Evolutionary conservation across 2,113 vertebrate species (phyloP).

Genomic region (Muntiacus muntjak): DNA sequence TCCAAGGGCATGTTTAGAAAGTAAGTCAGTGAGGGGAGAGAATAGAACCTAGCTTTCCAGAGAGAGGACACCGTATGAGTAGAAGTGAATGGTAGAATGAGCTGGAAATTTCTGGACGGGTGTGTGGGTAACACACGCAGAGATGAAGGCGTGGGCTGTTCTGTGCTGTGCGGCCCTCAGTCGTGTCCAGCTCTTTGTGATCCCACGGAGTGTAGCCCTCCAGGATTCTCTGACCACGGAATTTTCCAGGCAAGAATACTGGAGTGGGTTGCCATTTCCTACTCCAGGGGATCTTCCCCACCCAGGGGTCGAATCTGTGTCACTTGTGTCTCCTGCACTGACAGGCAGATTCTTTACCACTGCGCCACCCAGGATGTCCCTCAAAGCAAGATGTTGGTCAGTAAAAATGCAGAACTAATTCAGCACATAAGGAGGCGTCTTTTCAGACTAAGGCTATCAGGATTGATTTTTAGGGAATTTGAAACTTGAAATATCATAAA

Average conservation of each 20-base stretch:
- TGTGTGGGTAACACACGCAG: not conserved
- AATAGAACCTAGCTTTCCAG: not conserved
- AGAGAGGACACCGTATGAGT: not conserved
- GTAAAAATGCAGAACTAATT: not conserved
- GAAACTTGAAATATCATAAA: not conserved
- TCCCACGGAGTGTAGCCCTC: not conserved
- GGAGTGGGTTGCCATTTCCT: not conserved
- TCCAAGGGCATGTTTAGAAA: not conserved
- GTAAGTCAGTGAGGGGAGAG: not conserved
- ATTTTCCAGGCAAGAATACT: not conserved
- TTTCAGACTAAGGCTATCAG: not conserved
- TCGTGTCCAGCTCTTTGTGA: too few relatives aligned
- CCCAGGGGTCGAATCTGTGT: not conserved
- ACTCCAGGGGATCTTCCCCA: not conserved
- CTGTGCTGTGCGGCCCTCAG: not conserved
- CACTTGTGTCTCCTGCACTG: not conserved
- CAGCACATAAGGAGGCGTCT: not conserved
- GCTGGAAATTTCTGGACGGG: not conserved
- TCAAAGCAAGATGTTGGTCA: not conserved
- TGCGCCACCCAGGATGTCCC: accelerated
- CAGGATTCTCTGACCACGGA: not conserved
- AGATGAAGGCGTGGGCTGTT: not conserved
- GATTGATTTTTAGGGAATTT: not conserved
- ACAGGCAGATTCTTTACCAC: not conserved
- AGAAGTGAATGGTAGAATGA: not conserved